A percentile compares a stretch with the other conserved stretches of the same genome.
These are phyloP conservation scores for Periphyllus acericola DNA, from an alignment of 2,888 invertebrate genomes.

Conservation along the genomic window DNA sequence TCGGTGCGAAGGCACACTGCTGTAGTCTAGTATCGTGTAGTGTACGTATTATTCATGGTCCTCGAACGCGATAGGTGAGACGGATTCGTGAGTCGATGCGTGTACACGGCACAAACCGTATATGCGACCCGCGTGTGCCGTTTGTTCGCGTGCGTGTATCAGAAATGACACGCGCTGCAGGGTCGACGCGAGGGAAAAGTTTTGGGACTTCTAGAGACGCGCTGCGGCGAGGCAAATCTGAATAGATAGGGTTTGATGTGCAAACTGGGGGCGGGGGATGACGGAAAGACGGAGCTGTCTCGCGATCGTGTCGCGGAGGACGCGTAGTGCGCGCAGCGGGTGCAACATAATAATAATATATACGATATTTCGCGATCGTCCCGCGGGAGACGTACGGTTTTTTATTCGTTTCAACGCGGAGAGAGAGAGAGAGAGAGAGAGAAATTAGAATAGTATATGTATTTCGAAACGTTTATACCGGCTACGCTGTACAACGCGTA, in stretches of 20 bases:
- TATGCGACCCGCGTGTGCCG: too few species aligned
- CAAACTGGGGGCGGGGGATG: constrained; percentile 7
- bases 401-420: constrained; percentile 34
- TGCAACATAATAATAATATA: constrained; percentile 16
- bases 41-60: too few species aligned
- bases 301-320: not conserved
- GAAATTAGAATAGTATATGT: constrained; percentile 37
- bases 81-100: too few species aligned
- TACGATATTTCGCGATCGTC: constrained; percentile 21
- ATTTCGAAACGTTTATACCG: constrained; percentile 8
- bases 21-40: too few species aligned
- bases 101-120: too few species aligned
- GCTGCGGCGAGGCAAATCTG: constrained; percentile 26
- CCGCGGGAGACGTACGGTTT: constrained; percentile 19
- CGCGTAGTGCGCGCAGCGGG: not conserved
- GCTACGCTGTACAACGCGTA: too few species aligned
- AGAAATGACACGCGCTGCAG: not conserved
- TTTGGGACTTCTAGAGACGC: not conserved
- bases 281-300: constrained; percentile 15
- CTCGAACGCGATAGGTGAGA: too few species aligned
- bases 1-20: too few species aligned
- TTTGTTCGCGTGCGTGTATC: too few species aligned
- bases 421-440: constrained; percentile 29
- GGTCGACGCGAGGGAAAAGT: not conserved
- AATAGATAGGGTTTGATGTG: constrained; percentile 31